Evolutionary conservation across 1,140 invertebrate genomes (phyloP).

Genomic region (Platyura marginata): DNA sequence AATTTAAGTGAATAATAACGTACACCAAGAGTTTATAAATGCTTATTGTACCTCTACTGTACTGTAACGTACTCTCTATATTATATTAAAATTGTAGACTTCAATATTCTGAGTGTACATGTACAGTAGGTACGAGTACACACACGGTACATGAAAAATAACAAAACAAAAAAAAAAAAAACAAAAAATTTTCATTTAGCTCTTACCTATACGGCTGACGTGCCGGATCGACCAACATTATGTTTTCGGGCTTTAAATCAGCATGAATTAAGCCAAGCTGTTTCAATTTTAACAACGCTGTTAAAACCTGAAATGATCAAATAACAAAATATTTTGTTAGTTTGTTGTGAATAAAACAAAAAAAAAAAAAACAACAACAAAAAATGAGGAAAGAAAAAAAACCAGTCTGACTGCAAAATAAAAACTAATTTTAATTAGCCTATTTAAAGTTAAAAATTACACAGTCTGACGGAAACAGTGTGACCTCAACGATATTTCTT

Average conservation of each 20-base stretch:
- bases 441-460: neutral
- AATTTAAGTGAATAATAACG: too few relatives aligned
- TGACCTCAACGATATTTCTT: too few relatives aligned
- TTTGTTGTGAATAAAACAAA: neutral
- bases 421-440: neutral
- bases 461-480: neutral
- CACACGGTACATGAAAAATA: too few relatives aligned
- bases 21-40: too few relatives aligned
- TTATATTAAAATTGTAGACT: too few relatives aligned
- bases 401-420: neutral
- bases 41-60: too few relatives aligned
- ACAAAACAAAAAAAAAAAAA: too few relatives aligned
- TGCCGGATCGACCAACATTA: constrained; percentile 96
- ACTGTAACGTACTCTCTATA: too few relatives aligned
- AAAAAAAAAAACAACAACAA: neutral
- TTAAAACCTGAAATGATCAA: constrained; percentile 35
- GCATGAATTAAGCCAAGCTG: constrained; percentile 98
- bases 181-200: too few relatives aligned
- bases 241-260: constrained; percentile 99
- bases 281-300: constrained; percentile 91
- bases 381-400: neutral
- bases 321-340: neutral
- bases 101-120: too few relatives aligned
- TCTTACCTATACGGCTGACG: constrained; percentile 77
- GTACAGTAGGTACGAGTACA: too few relatives aligned